A percentile compares a stretch with the other conserved stretches of the same genome.
phyloP scores from a whole-genome alignment of 2,797 vertebrate genomes.

The Tenualosa ilisha region DNA sequence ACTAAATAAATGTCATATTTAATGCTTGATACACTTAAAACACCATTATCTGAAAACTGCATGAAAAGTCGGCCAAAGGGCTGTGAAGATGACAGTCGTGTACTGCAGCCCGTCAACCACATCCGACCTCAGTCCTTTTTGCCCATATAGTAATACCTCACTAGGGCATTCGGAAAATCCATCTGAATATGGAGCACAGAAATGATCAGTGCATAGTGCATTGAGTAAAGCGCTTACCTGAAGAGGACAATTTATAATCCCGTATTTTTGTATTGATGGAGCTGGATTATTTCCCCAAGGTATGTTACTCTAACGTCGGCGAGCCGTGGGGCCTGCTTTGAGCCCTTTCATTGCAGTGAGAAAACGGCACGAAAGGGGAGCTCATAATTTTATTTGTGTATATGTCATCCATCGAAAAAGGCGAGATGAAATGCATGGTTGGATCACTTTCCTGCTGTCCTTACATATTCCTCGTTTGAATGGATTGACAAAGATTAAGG shows the following conservation, averaged over 20 bases:
- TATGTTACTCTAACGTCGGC: not conserved
- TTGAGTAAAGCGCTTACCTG: slow-evolving; percentile 4
- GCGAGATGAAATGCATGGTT: not conserved
- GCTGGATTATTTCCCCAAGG: not conserved
- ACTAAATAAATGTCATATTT: not conserved
- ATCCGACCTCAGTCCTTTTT: not conserved
- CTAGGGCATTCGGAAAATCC: not conserved
- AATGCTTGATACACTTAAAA: not conserved
- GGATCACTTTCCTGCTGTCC: slow-evolving; percentile 58
- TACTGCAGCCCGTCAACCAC: not conserved
- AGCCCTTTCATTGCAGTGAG: not conserved
- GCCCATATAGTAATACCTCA: not conserved
- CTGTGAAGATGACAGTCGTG: not conserved
- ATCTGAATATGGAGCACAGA: not conserved
- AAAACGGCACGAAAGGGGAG: not conserved
- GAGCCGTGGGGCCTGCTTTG: not conserved
- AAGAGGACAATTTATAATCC: slow-evolving; percentile 4
- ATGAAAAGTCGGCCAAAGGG: not conserved
- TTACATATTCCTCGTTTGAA: slow-evolving; percentile 47
- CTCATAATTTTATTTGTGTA: not conserved
- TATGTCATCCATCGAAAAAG: not conserved
- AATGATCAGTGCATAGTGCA: slow-evolving; percentile 13
- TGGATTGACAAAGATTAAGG: slow-evolving; percentile 61
- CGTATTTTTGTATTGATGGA: not conserved
- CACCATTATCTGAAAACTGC: not conserved